A percentile compares a stretch with the other conserved stretches of the same genome.
phyloP scores from a whole-genome alignment of 2,113 vertebrate genomes.

The Vulpes lagopus region DNA sequence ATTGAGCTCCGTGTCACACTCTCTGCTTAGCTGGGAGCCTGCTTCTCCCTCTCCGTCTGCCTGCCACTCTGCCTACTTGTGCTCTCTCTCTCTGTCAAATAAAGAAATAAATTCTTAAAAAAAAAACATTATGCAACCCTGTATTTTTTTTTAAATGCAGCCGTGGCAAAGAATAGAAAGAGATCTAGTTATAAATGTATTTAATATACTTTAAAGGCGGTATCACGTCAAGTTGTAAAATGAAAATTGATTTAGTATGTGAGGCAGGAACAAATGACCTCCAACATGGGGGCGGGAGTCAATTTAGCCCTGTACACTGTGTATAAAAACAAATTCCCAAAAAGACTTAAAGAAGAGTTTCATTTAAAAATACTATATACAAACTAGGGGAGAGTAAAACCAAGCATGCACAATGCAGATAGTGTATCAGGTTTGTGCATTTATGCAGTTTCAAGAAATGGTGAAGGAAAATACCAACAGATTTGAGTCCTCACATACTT shows the following conservation, averaged over 20 bases:
- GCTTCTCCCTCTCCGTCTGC: too few relatives aligned
- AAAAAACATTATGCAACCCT: background rate
- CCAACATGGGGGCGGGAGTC: rapidly evolving
- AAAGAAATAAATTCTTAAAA: too few relatives aligned
- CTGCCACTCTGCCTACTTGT: too few relatives aligned
- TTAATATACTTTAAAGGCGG: background rate
- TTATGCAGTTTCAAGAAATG: background rate
- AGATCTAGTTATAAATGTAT: background rate
- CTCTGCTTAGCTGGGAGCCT: too few relatives aligned
- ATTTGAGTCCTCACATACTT: background rate
- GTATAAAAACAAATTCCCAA: background rate
- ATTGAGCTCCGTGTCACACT: too few relatives aligned
- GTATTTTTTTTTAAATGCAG: background rate
- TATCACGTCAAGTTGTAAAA: background rate
- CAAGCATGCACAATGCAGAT: background rate
- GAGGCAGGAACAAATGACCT: background rate
- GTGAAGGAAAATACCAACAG: background rate
- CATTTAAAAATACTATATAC: background rate
- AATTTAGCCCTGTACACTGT: background rate
- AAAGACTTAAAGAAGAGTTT: background rate
- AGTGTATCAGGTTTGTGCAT: background rate
- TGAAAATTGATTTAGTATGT: background rate
- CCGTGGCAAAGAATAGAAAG: background rate
- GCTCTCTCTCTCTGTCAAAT: too few relatives aligned
- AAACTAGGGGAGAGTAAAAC: background rate